Evolutionary conservation across 53 echinoderm and acorn worm genomes (phyloP).

Genomic region (Astropecten irregularis): DNA sequence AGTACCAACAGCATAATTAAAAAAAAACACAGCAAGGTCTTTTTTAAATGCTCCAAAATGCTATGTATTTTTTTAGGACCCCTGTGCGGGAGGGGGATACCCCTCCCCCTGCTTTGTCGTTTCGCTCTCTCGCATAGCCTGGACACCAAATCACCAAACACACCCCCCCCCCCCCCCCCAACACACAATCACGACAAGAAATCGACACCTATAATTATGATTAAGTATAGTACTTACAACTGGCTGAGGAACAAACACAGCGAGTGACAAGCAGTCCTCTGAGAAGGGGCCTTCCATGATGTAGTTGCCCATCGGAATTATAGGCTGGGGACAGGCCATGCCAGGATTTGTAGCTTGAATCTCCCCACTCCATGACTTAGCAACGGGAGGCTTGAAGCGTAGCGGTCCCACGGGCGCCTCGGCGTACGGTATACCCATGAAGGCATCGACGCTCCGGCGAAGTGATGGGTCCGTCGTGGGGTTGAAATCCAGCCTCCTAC

Average conservation of each 20-base stretch:
- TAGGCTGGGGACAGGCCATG: conserved; percentile 36
- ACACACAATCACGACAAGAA: too few relatives aligned
- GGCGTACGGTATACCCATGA: conserved; percentile 63
- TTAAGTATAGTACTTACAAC: conserved; percentile 43
- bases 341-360: conserved; percentile 30
- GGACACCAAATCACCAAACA: too few relatives aligned
- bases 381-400: conserved; percentile 59
- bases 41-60: too few relatives aligned
- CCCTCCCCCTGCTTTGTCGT: too few relatives aligned
- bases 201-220: too few relatives aligned
- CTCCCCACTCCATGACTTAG: conserved; percentile 41
- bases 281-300: conserved; percentile 3
- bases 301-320: conserved; percentile 13
- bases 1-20: too few relatives aligned
- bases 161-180: too few relatives aligned
- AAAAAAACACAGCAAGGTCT: too few relatives aligned
- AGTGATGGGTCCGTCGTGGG: conserved; percentile 1
- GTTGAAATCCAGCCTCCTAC: conserved; percentile 20
- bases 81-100: too few relatives aligned
- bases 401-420: conserved; percentile 56
- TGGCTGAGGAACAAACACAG: conserved; percentile 52
- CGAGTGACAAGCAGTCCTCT: conserved; percentile 43
- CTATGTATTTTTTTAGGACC: too few relatives aligned
- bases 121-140: too few relatives aligned
- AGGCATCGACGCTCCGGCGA: conserved; percentile 39